Percentiles rank a stretch among this genome's conserved stretches.
Evolutionary conservation across 2,797 vertebrate genomes (phyloP).

Genomic region (Allobates femoralis): DNA sequence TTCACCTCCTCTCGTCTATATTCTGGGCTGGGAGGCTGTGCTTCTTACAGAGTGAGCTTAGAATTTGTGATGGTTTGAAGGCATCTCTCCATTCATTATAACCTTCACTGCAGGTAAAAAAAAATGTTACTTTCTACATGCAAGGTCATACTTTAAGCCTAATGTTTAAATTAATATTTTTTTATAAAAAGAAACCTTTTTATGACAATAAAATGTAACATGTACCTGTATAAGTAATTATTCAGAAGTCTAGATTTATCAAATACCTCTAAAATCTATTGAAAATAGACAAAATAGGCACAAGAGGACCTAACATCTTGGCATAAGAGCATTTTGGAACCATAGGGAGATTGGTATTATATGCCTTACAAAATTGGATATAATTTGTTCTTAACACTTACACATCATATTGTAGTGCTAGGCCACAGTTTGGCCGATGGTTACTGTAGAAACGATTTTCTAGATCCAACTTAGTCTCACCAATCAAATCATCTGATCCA

Average conservation of each 20-base stretch:
- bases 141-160: not conserved
- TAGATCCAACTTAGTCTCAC: slow-evolving; percentile 89
- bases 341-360: not conserved
- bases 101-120: slow-evolving; percentile 77
- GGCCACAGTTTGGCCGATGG: slow-evolving; percentile 87
- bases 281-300: not conserved
- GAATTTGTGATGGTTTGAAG: slow-evolving; percentile 85
- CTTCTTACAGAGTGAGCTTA: slow-evolving; percentile 87
- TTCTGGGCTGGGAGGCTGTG: slow-evolving; percentile 81
- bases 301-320: not conserved
- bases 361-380: not conserved
- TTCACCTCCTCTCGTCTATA: slow-evolving; percentile 86
- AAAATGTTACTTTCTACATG: not conserved
- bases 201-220: not conserved
- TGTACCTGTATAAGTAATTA: not conserved
- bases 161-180: not conserved
- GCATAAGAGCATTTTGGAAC: not conserved
- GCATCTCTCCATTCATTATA: slow-evolving; percentile 90
- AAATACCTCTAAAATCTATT: not conserved
- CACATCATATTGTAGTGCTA: slow-evolving; percentile 86
- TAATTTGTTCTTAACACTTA: slow-evolving; percentile 70
- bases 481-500: slow-evolving; percentile 89
- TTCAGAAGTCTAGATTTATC: not conserved
- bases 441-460: slow-evolving; percentile 95
- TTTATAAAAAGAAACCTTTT: not conserved